Base-by-base conservation (phyloP, 1,140 invertebrate genomes). In the Teleogryllus occipitalis region DNA sequence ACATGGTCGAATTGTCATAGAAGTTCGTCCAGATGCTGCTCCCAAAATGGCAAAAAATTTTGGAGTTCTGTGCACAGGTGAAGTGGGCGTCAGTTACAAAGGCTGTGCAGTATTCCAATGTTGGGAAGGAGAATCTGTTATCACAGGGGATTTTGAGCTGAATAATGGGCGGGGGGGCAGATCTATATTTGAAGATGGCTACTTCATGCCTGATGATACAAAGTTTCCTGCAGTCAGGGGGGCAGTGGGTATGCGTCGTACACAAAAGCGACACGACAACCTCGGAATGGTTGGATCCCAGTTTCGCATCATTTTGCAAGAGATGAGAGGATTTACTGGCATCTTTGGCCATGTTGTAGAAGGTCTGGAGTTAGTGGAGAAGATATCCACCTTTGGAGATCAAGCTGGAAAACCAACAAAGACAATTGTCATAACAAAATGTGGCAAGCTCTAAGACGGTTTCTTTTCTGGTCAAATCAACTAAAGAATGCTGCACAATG, bases 21-120 rank as follows among this genome's bases (percentile, higher is more conserved):
- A 97, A 87, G 91, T 96, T 10, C 90, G 94, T 81, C 91, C 91
- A 8, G 94, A 97, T 85, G 91, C 92, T 8, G 95, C 95, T 7
- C 96, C 96, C 7, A 95, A 93, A 84, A 98, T 97, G 90, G 92
- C 94, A 39, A 94, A 95, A 84, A 98, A 98, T 86, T 98, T 97
- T 86, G 90, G 91, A 80, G 89, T 92, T 1, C 86, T 98, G 7
- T 90, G 93, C 14, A 94, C 92, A 0, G 94, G 95, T 5, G 94
- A 95, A 82, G 88, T 91, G 27, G 94, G 94, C 14, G 89, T 93
- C 79, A 92, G 93, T 47, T 95, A 94, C 83, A 93, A 92, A 81
- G 93, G 93, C 15, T 95, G 93, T 85, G 87, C 90, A 77, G 91
- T 95, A 80, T 95, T 95, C 84, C 93, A 95, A 83, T 94, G 93